A percentile compares a stretch with the other conserved stretches of the same genome.
Conservation (phyloP, 1,140 invertebrate species). For the Periplaneta americana region DNA sequence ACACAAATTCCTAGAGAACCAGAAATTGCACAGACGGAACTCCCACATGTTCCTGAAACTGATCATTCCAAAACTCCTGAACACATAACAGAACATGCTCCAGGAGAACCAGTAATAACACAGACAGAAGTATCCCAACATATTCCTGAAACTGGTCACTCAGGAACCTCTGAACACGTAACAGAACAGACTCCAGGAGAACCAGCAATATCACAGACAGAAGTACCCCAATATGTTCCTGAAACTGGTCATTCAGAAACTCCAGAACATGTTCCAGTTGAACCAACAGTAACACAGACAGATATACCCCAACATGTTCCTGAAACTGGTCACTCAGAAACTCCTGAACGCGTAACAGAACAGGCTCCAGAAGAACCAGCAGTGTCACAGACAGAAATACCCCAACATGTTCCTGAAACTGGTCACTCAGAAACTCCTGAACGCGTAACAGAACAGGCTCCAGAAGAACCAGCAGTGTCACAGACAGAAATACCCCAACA, state of each 20-base stretch:
- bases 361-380: background rate
- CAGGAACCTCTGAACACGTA: slow-evolving; percentile 22
- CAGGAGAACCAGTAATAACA: too few species aligned
- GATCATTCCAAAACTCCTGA: background rate
- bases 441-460: too few species aligned
- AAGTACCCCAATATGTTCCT: background rate
- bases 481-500: background rate
- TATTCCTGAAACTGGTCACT: slow-evolving; percentile 17
- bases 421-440: too few species aligned
- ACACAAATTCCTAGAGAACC: background rate
- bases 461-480: background rate
- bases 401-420: too few species aligned
- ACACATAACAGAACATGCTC: background rate
- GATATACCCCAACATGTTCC: background rate
- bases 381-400: too few species aligned
- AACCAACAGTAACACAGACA: background rate
- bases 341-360: background rate
- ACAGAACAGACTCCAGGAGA: slow-evolving; percentile 16
- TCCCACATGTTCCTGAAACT: background rate
- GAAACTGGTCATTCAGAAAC: background rate
- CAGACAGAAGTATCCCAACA: too few species aligned
- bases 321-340: background rate
- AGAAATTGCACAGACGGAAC: background rate
- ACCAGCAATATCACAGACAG: background rate
- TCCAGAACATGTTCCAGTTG: background rate